Base-by-base conservation (phyloP, 2,797 vertebrate species). In the Cephalopachus bancanus region DNA sequence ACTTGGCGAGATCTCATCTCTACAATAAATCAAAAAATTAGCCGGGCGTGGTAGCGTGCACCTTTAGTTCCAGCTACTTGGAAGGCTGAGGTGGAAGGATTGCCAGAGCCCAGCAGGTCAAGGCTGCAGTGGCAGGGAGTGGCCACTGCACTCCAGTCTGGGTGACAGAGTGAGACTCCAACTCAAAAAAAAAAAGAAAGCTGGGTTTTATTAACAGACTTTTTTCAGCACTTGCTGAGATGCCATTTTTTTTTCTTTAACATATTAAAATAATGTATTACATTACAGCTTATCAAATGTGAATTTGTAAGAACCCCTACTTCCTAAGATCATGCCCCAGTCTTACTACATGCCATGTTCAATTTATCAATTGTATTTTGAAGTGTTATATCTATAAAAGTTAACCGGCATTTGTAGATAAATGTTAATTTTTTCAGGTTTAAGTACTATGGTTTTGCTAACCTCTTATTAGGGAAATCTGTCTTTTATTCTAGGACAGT, bases 281-380 rank as follows among this genome's bases (percentile, higher is more conserved):
- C 22, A 89, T 22, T 60, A 49, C 17, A 94, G 51, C 81, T 65
- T 30, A 87, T 49, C 62, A 94, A 81, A 67, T 51, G 5, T 74
- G 15, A 85, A 93, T 81, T 85, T 93, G 10, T 88, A 92, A 93
- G 83, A 96, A 93, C 51, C 84, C 12, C 65, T 83, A 87, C 44
- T 80, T 95, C 59, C 24, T 89, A 67, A 94, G 0, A 4, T 86
- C 83, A 84, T 57, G 26, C 81, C 90, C 65, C 12, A 71, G 33
- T 80, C 94, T 79, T 94, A 88, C 49, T 80, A 37, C 53, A 57
- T 44, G 53, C 44, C 22, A 85, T 53, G 93, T 57, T 65, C 49
- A 91, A 55, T 8, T 60, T 88, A 92, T 69, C 53, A 57, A 30
- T 24, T 79, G 14, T 84, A 93, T 60, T 44, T 57, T 16, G 22